These are phyloP conservation scores for Oreochromis mossambicus DNA, from an alignment of 2,797 vertebrate species.

Conservation along the genomic window DNA sequence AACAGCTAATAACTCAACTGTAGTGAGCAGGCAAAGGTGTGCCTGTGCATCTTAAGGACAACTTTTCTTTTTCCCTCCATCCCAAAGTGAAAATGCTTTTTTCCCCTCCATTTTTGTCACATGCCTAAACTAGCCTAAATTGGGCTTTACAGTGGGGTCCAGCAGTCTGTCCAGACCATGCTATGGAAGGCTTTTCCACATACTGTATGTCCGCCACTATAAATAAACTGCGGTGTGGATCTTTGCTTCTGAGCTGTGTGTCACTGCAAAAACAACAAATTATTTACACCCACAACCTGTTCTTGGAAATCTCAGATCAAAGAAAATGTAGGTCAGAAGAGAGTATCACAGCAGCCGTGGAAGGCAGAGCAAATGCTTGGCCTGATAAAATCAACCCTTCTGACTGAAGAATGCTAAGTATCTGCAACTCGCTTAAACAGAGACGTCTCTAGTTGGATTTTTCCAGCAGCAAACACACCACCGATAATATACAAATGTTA, in stretches of 20 bases:
- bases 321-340: not conserved
- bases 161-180: not conserved
- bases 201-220: not conserved
- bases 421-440: not conserved
- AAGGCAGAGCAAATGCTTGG: not conserved
- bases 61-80: not conserved
- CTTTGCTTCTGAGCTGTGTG: not conserved
- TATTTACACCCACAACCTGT: not conserved
- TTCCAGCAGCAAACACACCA: not conserved
- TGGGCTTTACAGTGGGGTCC: not conserved
- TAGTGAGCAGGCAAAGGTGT: not conserved
- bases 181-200: not conserved
- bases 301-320: not conserved
- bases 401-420: not conserved
- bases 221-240: not conserved
- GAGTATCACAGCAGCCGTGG: not conserved
- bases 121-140: not conserved
- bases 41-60: not conserved
- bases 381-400: not conserved
- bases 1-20: slow-evolving; percentile 36
- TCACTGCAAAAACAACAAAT: not conserved
- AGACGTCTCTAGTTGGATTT: not conserved
- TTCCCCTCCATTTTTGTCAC: slow-evolving; percentile 18
- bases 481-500: not conserved
- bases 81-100: not conserved